phyloP scores from a whole-genome alignment of 2,797 vertebrate genomes.

The Megalops cyprinoides region DNA sequence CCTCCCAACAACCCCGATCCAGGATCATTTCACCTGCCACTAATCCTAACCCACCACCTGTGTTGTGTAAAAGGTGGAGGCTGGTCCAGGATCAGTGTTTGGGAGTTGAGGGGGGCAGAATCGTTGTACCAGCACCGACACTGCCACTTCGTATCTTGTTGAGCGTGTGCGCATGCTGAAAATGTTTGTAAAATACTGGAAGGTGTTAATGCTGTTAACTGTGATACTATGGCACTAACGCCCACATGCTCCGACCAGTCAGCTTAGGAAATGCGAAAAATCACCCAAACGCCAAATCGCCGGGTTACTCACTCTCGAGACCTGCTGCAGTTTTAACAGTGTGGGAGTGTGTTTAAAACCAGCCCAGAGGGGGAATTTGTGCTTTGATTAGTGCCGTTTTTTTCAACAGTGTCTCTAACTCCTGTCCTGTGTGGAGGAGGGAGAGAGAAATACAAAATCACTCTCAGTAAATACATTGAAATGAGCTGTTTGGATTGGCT shows the following conservation, averaged over 20 bases:
- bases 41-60: too few species aligned
- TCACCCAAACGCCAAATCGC: not conserved
- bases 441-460: not conserved
- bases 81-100: not conserved
- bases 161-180: not conserved
- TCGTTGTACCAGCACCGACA: too few species aligned
- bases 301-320: not conserved
- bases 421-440: not conserved
- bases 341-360: too few species aligned
- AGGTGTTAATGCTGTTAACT: not conserved
- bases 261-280: not conserved
- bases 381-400: not conserved
- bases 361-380: not conserved
- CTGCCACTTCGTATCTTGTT: too few species aligned
- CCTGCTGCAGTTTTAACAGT: not conserved
- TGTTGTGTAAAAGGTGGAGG: not conserved
- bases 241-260: not conserved
- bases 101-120: too few species aligned
- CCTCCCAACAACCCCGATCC: not conserved
- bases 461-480: not conserved
- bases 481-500: not conserved
- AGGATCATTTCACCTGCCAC: not conserved
- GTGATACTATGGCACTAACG: not conserved
- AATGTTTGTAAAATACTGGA: not conserved
- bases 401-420: too few species aligned